Percentiles rank a stretch among this genome's conserved stretches.
Evolutionary conservation across 2,113 vertebrate species (phyloP).

Genomic region (Colaptes auratus): DNA sequence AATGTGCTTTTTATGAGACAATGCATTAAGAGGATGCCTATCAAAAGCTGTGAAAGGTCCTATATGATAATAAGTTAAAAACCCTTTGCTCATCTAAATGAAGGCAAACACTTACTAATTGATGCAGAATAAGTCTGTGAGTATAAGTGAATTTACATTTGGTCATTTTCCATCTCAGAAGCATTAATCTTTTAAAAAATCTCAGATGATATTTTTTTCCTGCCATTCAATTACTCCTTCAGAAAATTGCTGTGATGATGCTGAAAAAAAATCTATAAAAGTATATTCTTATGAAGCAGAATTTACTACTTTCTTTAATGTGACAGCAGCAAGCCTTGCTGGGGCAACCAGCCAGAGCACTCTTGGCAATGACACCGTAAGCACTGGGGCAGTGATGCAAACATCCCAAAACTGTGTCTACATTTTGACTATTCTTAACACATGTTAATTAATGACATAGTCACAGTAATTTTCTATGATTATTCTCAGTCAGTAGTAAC

Average conservation of each 20-base stretch:
- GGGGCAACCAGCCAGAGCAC: neutral
- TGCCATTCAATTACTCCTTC: neutral
- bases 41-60: neutral
- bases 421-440: neutral
- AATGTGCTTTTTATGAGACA: neutral
- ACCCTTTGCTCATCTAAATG: neutral
- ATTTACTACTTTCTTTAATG: neutral
- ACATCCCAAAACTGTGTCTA: neutral
- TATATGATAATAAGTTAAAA: neutral
- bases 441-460: neutral
- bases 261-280: neutral
- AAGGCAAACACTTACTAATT: neutral
- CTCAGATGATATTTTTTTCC: neutral
- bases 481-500: neutral
- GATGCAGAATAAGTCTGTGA: neutral
- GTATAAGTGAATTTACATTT: neutral
- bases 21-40: neutral
- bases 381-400: neutral
- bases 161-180: neutral
- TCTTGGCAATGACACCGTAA: neutral
- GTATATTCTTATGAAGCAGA: neutral
- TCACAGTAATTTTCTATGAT: neutral
- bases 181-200: neutral
- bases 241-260: neutral
- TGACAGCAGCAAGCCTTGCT: neutral